Evolutionary conservation across 1,140 invertebrate genomes (phyloP).

Genomic region (Sinella curviseta): DNA sequence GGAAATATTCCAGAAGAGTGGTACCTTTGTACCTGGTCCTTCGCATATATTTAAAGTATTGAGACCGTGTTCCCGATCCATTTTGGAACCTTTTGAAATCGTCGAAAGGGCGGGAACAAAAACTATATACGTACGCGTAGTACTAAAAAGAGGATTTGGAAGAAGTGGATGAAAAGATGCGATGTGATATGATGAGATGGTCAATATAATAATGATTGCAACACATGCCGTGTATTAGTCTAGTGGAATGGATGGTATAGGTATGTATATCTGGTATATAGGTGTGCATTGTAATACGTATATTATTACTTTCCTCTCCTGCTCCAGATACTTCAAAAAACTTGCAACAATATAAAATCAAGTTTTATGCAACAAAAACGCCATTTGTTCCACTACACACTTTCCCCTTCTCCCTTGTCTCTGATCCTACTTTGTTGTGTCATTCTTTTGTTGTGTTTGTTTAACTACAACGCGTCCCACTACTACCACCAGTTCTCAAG

Average conservation of each 20-base stretch:
- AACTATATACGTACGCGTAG: too few species aligned
- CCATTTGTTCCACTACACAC: conserved; percentile 11
- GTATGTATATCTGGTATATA: not conserved
- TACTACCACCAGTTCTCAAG: not conserved
- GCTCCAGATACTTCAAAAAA: not conserved
- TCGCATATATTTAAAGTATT: too few species aligned
- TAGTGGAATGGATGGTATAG: not conserved
- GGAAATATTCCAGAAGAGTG: too few species aligned
- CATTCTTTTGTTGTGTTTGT: not conserved
- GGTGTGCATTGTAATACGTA: not conserved
- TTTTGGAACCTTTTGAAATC: too few species aligned
- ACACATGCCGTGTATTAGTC: not conserved
- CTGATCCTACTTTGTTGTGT: not conserved
- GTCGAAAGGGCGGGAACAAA: too few species aligned
- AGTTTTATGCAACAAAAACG: not conserved
- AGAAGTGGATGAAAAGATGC: not conserved
- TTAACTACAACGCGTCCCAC: too few species aligned
- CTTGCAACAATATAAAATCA: not conserved
- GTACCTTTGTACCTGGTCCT: too few species aligned
- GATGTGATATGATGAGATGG: conserved; percentile 13
- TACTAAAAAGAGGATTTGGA: not conserved
- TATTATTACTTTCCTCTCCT: not conserved
- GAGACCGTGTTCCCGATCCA: too few species aligned
- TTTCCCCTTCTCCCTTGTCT: not conserved
- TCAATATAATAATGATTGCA: conserved; percentile 18